phyloP scores from a whole-genome alignment of 2,888 invertebrate species.

The Bugulina stolonifera region DNA sequence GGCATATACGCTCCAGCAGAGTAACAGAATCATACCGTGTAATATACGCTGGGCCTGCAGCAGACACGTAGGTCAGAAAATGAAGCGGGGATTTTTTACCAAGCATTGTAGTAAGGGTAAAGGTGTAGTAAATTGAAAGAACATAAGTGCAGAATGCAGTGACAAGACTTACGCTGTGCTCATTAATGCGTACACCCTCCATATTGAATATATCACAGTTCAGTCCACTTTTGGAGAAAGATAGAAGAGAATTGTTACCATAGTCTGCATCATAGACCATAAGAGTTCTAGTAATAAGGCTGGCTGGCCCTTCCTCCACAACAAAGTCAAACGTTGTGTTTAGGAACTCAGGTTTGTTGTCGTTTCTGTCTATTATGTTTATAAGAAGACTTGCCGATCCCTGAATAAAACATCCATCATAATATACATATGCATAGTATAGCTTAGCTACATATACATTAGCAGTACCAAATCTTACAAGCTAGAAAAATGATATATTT shows the following conservation, averaged over 20 bases:
- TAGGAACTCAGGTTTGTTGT: conserved; percentile 5
- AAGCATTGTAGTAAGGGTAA: no score
- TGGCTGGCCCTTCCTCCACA: not conserved
- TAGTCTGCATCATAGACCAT: conserved; percentile 7
- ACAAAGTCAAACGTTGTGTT: conserved; percentile 14
- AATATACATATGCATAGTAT: no score
- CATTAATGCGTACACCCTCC: not conserved
- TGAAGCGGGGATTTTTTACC: no score
- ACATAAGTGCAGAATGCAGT: no score
- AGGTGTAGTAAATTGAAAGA: no score
- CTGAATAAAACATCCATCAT: not conserved
- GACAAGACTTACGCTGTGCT: conserved; percentile 4
- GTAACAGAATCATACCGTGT: no score
- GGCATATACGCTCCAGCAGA: no score
- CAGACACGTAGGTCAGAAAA: no score
- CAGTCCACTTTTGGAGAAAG: not conserved
- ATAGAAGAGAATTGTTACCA: not conserved
- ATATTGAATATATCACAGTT: not conserved
- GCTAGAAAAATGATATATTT: no score
- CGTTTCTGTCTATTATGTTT: conserved; percentile 1
- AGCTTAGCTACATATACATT: no score
- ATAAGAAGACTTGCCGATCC: not conserved
- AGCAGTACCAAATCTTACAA: no score
- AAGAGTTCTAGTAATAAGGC: not conserved
- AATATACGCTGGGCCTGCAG: no score